Evolutionary conservation across 2,888 invertebrate genomes (phyloP), one percentile per base, ranked within the genome.

Genomic region (Xanthia togata): DNA sequence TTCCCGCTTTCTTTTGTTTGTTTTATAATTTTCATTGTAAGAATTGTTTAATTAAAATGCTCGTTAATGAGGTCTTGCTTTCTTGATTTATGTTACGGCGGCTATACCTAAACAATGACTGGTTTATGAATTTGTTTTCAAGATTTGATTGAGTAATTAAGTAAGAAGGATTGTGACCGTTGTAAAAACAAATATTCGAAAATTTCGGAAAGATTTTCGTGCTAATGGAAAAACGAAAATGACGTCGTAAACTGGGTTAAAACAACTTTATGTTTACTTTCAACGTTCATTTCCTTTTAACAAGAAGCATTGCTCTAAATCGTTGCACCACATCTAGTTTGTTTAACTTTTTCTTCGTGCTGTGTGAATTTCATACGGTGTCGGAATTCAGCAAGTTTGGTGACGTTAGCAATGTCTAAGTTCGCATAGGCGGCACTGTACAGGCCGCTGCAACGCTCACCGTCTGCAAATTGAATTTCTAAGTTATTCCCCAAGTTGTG

Each of bases 401-500:
- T 89, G 89, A 89, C 86, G 89, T 92, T 85, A 90, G 90, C 90
- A 91, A 90, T 91, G 90, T 91, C 89, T 90, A 91, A 92, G 91
- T 93, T 92, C 74, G 84, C 87, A 89, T 87, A 88, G 84, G 83
- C 87, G 83, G 88, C 82, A 87, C 79, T 78, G 82, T 88, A 89
- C 89, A 91, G 87, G 85, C 87, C 90, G 89, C 89, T 90, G 92
- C 90, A 90, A 85, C 89, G 90, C 89, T 92, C 93, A 91, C 91
- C 90, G 91, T 90, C 92, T 92, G 92, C 90, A 95, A 95, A 95
- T 95, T 95, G 93, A 95, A 96, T 95, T 95, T 91, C 94, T 91
- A 95, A 95, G 95, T 95, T 95, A 94, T 95, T 94, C 93, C 84
- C 86, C 92, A 93, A 95, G 90, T 94, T 93, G 90, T 90, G 92